These are phyloP conservation scores for Drosophila neonasuta DNA, from an alignment of 2,888 invertebrate species.

Conservation along the genomic window DNA sequence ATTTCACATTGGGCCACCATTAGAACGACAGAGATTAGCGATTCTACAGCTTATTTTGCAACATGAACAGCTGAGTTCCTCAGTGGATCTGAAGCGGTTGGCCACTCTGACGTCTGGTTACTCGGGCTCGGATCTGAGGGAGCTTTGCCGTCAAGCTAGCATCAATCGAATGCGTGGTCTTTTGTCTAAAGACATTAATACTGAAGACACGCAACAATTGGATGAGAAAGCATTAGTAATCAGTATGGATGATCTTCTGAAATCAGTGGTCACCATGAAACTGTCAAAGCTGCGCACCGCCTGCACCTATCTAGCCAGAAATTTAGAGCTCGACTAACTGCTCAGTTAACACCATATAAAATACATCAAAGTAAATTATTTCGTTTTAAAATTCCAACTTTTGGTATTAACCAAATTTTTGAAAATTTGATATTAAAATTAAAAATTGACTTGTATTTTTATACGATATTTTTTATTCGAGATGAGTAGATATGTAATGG, in stretches of 20 bases:
- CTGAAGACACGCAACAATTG: background rate
- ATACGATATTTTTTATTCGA: too few relatives aligned
- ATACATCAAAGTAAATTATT: background rate
- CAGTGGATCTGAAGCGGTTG: slow-evolving; percentile 87
- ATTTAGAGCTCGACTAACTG: slow-evolving; percentile 48
- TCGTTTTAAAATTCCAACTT: slow-evolving; percentile 1
- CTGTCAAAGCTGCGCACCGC: slow-evolving; percentile 42
- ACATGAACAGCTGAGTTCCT: slow-evolving; percentile 87
- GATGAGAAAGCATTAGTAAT: slow-evolving; percentile 42
- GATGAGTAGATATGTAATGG: too few relatives aligned
- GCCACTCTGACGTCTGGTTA: slow-evolving; percentile 91
- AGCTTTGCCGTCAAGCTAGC: slow-evolving; percentile 94
- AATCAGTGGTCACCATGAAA: slow-evolving; percentile 49
- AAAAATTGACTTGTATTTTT: too few relatives aligned
- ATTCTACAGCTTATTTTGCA: slow-evolving; percentile 89
- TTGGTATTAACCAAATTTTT: slow-evolving; percentile 1
- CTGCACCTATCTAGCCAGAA: slow-evolving; percentile 27
- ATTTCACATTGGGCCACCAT: slow-evolving; percentile 93
- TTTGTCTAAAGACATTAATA: slow-evolving; percentile 16
- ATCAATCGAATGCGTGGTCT: slow-evolving; percentile 88
- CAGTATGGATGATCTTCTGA: slow-evolving; percentile 56
- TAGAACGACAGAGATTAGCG: slow-evolving; percentile 86
- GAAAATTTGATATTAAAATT: slow-evolving; percentile 7
- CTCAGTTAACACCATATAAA: background rate
- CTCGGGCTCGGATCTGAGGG: slow-evolving; percentile 95